These are phyloP conservation scores for Theodoxus fluviatilis DNA, from an alignment of 2,888 invertebrate genomes.

Conservation along the genomic window DNA sequence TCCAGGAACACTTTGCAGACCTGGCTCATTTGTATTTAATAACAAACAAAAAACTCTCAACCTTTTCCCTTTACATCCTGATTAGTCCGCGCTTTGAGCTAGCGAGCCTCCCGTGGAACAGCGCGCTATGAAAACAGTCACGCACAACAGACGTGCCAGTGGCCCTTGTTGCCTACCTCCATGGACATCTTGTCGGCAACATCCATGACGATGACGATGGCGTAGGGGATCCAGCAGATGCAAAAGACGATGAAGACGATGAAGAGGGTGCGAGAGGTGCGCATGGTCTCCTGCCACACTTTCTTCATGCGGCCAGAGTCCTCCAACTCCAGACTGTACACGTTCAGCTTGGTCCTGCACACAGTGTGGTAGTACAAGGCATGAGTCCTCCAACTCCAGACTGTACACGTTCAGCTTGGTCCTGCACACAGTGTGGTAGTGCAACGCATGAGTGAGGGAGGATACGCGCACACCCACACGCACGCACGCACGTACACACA, in stretches of 20 bases:
- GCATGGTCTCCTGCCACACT: conserved; percentile 45
- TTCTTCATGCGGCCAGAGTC: conserved; percentile 39
- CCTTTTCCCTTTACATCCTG: no score
- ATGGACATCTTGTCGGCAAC: conserved; percentile 35
- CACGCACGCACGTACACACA: no score
- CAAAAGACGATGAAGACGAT: conserved; percentile 50
- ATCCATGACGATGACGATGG: conserved; percentile 50
- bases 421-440: conserved; percentile 27
- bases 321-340: conserved; percentile 42
- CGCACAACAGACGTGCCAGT: no score
- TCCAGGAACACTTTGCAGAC: no score
- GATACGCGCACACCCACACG: no score
- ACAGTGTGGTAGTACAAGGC: background rate
- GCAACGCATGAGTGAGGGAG: conserved; percentile 32
- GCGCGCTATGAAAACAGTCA: no score
- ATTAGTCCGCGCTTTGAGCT: no score
- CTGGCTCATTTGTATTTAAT: no score
- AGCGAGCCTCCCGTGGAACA: no score
- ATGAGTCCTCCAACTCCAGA: conserved; percentile 39
- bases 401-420: conserved; percentile 46
- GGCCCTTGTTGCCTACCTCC: no score
- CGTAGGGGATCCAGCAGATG: conserved; percentile 57
- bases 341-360: conserved; percentile 43
- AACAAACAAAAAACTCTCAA: no score
- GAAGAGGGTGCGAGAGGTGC: conserved; percentile 49